Evolutionary conservation across 2,113 vertebrate genomes (phyloP), one percentile per base, ranked within the genome.

Genomic region (Heterotilapia buettikoferi): DNA sequence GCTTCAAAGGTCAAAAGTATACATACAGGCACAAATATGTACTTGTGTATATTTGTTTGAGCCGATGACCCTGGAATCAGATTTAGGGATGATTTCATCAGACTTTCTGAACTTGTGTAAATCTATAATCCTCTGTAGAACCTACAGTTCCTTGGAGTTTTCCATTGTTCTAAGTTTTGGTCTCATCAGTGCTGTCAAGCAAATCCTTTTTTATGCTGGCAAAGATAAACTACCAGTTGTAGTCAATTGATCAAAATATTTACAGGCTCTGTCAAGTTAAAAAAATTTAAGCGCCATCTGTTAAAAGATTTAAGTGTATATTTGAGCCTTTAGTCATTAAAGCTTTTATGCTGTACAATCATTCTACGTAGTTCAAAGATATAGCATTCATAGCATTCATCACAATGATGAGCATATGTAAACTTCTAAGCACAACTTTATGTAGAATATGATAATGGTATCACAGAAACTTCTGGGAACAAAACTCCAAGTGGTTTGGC

Each of bases 401-500:
- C 19, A 38, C 63, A 38, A 40, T 21, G 33, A 21, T 21, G 33
- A 68, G 33, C 19, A 13, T 13, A 40, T 68, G 7, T 68, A 68
- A 68, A 0, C 63, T 40, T 68, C 63, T 13, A 40, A 68, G 19
- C 2, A 40, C 19, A 14, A 40, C 63, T 43, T n/a, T 11, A 31
- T 80, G 24, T 29, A 31, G 14, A 56, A 31, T 7, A 12, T 33
- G 2, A 16, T 29, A 10, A 21, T 24, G 19, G 11, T 6, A 6
- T 86, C 78, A 92, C 8, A 54, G 76, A 5, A n/a, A 38, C 38
- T 29, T 50, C 26, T 84, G 82, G 50, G 88, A 86, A 47, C 95
- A 93, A 61, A 97, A 89, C 85, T 96, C 85, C 89, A 97, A 86
- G 88, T 96, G 95, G 84, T 91, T 90, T 6, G 94, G 90, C 88